Base-by-base conservation (phyloP, 2,797 vertebrate species). In the Clarias pachynema region DNA sequence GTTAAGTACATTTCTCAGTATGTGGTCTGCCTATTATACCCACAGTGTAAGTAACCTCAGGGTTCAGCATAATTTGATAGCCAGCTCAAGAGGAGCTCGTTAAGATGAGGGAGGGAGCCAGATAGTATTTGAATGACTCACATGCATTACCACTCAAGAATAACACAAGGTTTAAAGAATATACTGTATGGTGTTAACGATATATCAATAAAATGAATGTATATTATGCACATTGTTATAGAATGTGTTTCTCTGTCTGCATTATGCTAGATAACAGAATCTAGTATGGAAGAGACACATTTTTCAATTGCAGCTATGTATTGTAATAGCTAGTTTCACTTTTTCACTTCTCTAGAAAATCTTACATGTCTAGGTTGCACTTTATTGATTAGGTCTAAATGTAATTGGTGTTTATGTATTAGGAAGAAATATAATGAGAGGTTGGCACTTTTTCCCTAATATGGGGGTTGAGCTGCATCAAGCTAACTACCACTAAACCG, bases 201-300 rank as follows among this genome's bases (percentile, higher is more conserved):
- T 49, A 29, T 49, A 24, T 29, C 8, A 53, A 29, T 63, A 29
- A 53, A 60, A 79, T 44, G 0, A 53, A 49, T 3, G 1, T 22
- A 34, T 34, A 65, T 14, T 66, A 22, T 66, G 4, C 59, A 63
- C 24, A 44, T 44, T 65, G 31, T 49, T 68, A 56, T 59, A 63
- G 5, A 56, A 56, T 70, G n/a, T n/a, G 24, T 77, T 82, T 56
- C 86, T 73, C 69, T 77, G 40, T 66, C 62, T 87, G 80, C 63
- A 84, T 63, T 81, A 53, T 66, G 84, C 65, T 24, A 66, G 40
- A 22, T 53, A 66, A 34, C 77, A 73, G 77, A 81, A n/a, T 84
- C 68, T 79, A 59, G 72, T 65, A 78, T 49, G 56, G 80, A 81
- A 86, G 26, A 83, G 82, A 85, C 73, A 68, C 34, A 89, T 84